These are phyloP conservation scores for Trichomycterus rosablanca DNA, from an alignment of 2,113 vertebrate genomes.

Conservation along the genomic window DNA sequence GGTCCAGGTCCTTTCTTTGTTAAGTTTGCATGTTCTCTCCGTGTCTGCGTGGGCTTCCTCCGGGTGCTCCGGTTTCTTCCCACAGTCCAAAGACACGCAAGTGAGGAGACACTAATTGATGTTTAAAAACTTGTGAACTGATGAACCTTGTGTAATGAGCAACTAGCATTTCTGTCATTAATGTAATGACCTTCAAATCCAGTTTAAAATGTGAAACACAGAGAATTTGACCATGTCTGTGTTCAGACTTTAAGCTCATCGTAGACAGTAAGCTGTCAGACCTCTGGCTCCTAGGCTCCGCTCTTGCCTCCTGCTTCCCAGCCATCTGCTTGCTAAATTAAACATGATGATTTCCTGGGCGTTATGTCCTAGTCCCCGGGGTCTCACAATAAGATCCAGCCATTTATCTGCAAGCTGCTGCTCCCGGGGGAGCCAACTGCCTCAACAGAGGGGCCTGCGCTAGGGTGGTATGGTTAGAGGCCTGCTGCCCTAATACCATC, in stretches of 20 bases:
- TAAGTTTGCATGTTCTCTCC: no score
- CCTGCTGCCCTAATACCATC: constrained; percentile 57
- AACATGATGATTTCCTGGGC: constrained; percentile 74
- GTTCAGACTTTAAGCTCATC: constrained; percentile 40
- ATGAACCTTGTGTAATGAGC: no score
- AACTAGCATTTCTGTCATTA: no score
- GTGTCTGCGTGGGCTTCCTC: no score
- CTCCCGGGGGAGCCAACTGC: constrained; percentile 55
- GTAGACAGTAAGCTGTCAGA: constrained; percentile 58
- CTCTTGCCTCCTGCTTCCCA: constrained; percentile 49
- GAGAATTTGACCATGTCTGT: constrained; percentile 2
- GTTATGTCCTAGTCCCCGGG: constrained; percentile 65
- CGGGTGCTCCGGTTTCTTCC: no score
- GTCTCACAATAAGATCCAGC: constrained; percentile 56
- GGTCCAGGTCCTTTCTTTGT: no score
- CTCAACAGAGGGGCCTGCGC: not conserved
- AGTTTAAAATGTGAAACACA: no score
- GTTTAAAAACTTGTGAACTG: no score
- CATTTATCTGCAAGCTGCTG: constrained; percentile 69
- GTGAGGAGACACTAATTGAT: no score
- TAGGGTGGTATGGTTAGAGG: not conserved
- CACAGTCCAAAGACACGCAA: no score
- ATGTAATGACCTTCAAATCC: no score
- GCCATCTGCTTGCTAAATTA: constrained; percentile 76
- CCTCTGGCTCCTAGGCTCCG: constrained; percentile 53